Evolutionary conservation across 1,140 invertebrate genomes (phyloP), one percentile per base, ranked within the genome.

Genomic region (Trigoniulus corallinus): DNA sequence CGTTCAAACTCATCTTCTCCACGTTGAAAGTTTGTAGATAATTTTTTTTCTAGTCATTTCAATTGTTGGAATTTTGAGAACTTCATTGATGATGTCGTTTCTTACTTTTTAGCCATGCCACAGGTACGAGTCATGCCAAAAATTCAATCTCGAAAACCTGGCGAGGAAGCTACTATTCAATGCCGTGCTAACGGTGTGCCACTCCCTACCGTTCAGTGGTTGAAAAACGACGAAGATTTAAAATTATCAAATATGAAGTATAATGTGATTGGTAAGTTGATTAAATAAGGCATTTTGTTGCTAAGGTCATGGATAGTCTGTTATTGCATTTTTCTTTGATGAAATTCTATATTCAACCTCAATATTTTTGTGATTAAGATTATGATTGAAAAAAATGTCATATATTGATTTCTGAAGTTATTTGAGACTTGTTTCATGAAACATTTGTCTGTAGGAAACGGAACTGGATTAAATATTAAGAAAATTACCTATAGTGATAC

Each of bases 1-100:
- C 21, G 76, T 81, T 39, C 82, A 86, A 62, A 80, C 81, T 2
- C 82, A 86, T 59, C 69, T 81, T 10, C 71, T 86, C 3, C 78
- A 76, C 26, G 79, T 85, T 22, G 79, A 84, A 63, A 81, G 82
- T 85, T 67, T 77, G 81, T 76, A 20, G 45, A 21, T 44, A 7
- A 20, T 7, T 7, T 21, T 24, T 10, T 25, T 4, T 23, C 45
- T 53, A 66, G 65, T 64, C 45, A 49, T 57, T 2, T 65, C 66
- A 20, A 53, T 59, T n/a, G 65, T 67, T 18, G 39, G 52, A 40
- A 53, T 55, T 23, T 53, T 50, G 15, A 50, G 27, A 25, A 53
- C 50, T 46, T 53, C 49, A 7, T 24, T 44, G 4, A 44, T 24
- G 7, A 10, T 20, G 18, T 7, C 21, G 22, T 34, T 53, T 50